A percentile compares a stretch with the other conserved stretches of the same genome.
Evolutionary conservation across 1,140 invertebrate genomes (phyloP).

Genomic region (Drosophila melanica): DNA sequence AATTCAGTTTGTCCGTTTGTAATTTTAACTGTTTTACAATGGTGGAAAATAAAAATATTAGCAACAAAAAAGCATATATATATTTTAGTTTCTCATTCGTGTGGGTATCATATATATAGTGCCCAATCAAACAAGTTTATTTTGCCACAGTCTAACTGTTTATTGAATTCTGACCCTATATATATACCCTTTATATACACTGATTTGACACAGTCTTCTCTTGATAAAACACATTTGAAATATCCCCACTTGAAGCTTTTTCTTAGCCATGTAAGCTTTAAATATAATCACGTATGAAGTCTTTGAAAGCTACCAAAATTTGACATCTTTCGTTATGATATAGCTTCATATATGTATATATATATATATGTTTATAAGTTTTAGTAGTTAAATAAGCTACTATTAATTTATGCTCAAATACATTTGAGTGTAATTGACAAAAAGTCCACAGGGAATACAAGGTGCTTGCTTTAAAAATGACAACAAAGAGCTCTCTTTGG

Average conservation of each 20-base stretch:
- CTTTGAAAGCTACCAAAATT: neutral
- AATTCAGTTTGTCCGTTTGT: neutral
- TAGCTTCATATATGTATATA: neutral
- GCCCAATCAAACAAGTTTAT: no score
- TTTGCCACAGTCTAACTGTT: no score
- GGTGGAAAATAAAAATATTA: neutral
- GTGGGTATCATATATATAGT: no score
- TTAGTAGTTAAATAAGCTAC: neutral
- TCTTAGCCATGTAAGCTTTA: slow-evolving; percentile 7
- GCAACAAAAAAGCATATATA: neutral
- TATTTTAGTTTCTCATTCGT: neutral
- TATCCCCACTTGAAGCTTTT: neutral
- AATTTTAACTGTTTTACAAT: neutral
- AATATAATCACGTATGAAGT: neutral
- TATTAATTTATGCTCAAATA: neutral
- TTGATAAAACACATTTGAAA: neutral
- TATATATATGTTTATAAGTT: neutral
- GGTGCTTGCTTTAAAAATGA: no score
- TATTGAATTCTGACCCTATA: no score
- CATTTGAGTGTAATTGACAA: neutral
- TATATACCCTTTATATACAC: neutral
- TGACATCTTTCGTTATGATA: neutral
- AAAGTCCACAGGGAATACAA: neutral
- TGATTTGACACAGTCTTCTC: neutral
- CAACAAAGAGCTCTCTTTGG: neutral